phyloP scores from a whole-genome alignment of 2,888 invertebrate species.

The Atethmia centrago region DNA sequence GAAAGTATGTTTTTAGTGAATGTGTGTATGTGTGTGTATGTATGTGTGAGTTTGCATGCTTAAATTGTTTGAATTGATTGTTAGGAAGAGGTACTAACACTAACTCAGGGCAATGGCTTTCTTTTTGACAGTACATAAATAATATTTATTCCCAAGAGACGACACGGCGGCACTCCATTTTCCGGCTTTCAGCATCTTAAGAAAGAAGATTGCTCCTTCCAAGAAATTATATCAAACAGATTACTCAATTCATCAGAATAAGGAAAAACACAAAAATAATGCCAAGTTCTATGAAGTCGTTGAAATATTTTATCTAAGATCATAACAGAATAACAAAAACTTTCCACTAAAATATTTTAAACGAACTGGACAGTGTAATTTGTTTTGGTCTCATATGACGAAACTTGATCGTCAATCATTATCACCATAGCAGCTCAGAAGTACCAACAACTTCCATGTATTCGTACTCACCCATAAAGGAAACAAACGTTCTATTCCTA shows the following conservation, averaged over 20 bases:
- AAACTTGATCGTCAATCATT: background rate
- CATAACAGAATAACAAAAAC: too few species aligned
- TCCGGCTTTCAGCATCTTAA: too few species aligned
- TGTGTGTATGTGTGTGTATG: too few species aligned
- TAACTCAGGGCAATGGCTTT: too few species aligned
- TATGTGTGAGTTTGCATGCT: too few species aligned
- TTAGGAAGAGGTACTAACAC: too few species aligned
- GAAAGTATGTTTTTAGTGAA: too few species aligned
- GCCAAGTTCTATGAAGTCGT: background rate
- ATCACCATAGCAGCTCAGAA: background rate
- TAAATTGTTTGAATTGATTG: too few species aligned
- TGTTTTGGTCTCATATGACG: background rate
- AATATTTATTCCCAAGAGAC: background rate
- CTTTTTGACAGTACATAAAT: too few species aligned
- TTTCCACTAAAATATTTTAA: background rate
- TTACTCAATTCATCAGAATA: background rate
- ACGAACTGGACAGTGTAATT: background rate
- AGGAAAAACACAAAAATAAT: too few species aligned
- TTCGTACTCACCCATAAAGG: background rate
- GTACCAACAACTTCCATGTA: background rate
- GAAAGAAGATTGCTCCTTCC: background rate
- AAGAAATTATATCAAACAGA: background rate
- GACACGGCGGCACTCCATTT: background rate
- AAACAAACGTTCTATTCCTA: slow-evolving; percentile 17
- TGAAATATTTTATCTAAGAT: background rate